Evolutionary conservation across 2,888 invertebrate genomes (phyloP).

Genomic region (Byasa hedistus): DNA sequence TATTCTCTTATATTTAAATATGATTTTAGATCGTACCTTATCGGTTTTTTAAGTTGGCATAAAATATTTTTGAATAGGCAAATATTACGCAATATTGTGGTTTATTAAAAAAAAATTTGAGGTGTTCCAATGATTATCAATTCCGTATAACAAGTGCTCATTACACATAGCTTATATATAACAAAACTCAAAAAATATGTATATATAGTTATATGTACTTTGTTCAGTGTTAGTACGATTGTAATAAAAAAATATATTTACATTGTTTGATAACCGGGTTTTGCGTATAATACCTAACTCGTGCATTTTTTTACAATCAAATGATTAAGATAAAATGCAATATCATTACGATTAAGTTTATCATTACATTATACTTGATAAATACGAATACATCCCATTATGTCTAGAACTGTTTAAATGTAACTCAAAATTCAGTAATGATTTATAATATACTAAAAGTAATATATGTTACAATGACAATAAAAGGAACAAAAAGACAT

Average conservation of each 20-base stretch:
- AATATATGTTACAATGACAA: too few relatives aligned
- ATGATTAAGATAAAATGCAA: background rate
- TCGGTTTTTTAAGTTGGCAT: background rate
- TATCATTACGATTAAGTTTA: too few relatives aligned
- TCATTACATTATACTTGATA: too few relatives aligned
- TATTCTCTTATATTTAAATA: background rate
- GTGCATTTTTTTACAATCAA: background rate
- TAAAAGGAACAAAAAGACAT: too few relatives aligned
- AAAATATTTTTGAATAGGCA: background rate
- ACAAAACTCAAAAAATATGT: too few relatives aligned
- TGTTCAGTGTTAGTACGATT: background rate
- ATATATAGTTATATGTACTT: background rate
- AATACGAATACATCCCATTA: too few relatives aligned
- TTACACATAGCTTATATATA: background rate
- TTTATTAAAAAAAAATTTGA: background rate
- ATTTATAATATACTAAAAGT: too few relatives aligned
- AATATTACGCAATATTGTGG: background rate
- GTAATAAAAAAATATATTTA: background rate
- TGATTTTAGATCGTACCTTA: background rate
- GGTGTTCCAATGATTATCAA: background rate
- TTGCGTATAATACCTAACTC: background rate
- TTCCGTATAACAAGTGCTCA: background rate
- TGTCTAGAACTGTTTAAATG: too few relatives aligned
- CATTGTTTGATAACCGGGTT: background rate
- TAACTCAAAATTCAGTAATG: too few relatives aligned